Conservation (phyloP, 2,113 vertebrate species). For the Nanorana parkeri region DNA sequence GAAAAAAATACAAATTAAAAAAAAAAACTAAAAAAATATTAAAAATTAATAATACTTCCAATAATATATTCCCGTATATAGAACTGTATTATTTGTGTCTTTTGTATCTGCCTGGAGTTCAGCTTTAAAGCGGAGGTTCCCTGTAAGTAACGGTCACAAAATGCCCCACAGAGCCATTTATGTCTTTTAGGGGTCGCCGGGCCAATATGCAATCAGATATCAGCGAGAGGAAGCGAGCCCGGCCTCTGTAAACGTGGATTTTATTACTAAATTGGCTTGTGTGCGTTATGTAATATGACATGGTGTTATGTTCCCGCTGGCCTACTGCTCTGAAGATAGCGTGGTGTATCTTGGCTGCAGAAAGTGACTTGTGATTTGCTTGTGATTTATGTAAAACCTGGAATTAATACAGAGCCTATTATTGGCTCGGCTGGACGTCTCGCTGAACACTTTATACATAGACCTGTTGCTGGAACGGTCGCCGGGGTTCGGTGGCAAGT, state of each 20-base stretch:
- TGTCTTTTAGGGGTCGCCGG: not conserved
- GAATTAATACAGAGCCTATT: slow-evolving; percentile 38
- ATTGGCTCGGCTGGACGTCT: slow-evolving; percentile 30
- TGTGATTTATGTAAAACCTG: slow-evolving; percentile 51
- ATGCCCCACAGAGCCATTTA: too few relatives aligned
- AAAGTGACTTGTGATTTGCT: slow-evolving; percentile 14
- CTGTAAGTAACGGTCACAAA: too few relatives aligned
- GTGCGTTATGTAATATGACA: slow-evolving; percentile 37
- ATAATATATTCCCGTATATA: too few relatives aligned
- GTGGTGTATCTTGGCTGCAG: slow-evolving; percentile 38
- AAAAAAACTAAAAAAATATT: too few relatives aligned
- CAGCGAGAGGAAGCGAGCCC: not conserved
- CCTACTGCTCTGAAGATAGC: slow-evolving; percentile 1
- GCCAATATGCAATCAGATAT: not conserved
- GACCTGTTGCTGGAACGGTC: slow-evolving; percentile 42
- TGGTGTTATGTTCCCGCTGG: slow-evolving; percentile 20
- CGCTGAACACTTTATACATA: slow-evolving; percentile 12
- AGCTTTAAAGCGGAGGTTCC: too few relatives aligned
- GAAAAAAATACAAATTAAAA: too few relatives aligned
- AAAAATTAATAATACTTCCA: too few relatives aligned
- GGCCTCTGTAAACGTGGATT: not conserved
- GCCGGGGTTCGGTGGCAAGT: slow-evolving; percentile 6
- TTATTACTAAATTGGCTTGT: not conserved
- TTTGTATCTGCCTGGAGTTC: too few relatives aligned
- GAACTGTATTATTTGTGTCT: too few relatives aligned